Evolutionary conservation across 1,140 invertebrate genomes (phyloP), one percentile per base, ranked within the genome.

Genomic region (Luehdorfia chinensis): DNA sequence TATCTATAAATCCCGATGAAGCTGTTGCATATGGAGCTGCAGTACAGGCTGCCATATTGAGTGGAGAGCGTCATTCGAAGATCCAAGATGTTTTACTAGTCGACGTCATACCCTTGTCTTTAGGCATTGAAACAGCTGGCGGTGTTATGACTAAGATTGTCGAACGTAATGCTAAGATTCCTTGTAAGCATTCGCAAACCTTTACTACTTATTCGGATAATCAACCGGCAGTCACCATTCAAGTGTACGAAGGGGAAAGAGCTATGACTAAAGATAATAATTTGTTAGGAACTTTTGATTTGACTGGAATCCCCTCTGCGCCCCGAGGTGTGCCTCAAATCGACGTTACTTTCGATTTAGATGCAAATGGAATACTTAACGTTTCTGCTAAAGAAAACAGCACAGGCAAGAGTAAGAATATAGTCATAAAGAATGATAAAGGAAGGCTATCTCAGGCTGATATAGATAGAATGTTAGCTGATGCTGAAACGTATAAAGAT

Each of bases 391-490:
- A 81, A 56, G 79, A 84, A 45, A 79, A 69, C 46, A 93, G 92
- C 46, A 94, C 92, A 2, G 93, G 93, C 12, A 93, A 92, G 53
- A 90, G 89, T 4, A 93, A 95, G 62, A 93, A 92, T 61, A 94
- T 94, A 43, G 90, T 94, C n/a, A 98, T 98, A 44, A 96, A 94
- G 34, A 98, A 98, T 67, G 96, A 98, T 76, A 97, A 97, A 79
- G 95, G 96, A 2, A 90, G 96, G 30, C 85, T 98, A 2, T 93
- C 92, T 4, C 95, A 97, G 70, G 93, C 94, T 14, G 96, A 98
- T 63, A 98, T 98, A 61, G 95, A 98, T 59, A 87, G 92, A 14
- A 98, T 98, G 97, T 87, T 98, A 11, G 76, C 88, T 21, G 93
- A 94, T 23, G 93, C 93, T n/a, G 92, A 93, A 49, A 90, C 89